Evolutionary conservation across 1,140 invertebrate genomes (phyloP), one percentile per base, ranked within the genome.

Genomic region (Lutraria rhynchaena): DNA sequence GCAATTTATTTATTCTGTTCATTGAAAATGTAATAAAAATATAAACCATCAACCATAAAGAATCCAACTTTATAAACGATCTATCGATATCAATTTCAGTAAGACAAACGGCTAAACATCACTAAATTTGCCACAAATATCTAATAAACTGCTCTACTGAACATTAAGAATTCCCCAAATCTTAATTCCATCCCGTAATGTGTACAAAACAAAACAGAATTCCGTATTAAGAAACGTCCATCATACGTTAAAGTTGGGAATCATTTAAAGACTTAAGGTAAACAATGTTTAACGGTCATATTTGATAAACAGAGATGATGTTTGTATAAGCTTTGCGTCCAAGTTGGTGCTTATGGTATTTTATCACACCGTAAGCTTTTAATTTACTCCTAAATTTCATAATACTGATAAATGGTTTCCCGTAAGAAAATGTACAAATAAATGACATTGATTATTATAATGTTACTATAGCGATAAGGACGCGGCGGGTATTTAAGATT

Each of bases 331-430:
- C 33, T 53, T 77, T 77, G 53, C 35, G 0, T 29, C 49, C 41
- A 33, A 63, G 74, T 65, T 77, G 53, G 60, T 37, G 22, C 29
- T 4, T 60, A 22, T 22, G 76, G 76, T 46, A 80, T 80, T 63
- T 70, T 80, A 80, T 80, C 76, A 49, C 75, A 13, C 19, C 35
- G 15, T 80, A 80, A 80, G 63, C 76, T 63, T 29, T 80, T 80
- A 80, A 80, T 80, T 69, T 80, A 80, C 76, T 80, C 76, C 76
- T 80, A 80, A 65, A 80, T 80, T 80, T 80, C 76, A 80, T 80
- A 80, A 78, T 69, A 46, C 76, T 80, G 76, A 80, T 80, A 80
- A 80, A 80, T 80, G 63, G 17, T 80, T 70, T 70, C 53, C 55
- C 53, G 67, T 69, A 77, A 77, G 76, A 80, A 80, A 80, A 57